Evolutionary conservation across 2,113 vertebrate genomes (phyloP).

Genomic region (Psilopogon haemacephalus): DNA sequence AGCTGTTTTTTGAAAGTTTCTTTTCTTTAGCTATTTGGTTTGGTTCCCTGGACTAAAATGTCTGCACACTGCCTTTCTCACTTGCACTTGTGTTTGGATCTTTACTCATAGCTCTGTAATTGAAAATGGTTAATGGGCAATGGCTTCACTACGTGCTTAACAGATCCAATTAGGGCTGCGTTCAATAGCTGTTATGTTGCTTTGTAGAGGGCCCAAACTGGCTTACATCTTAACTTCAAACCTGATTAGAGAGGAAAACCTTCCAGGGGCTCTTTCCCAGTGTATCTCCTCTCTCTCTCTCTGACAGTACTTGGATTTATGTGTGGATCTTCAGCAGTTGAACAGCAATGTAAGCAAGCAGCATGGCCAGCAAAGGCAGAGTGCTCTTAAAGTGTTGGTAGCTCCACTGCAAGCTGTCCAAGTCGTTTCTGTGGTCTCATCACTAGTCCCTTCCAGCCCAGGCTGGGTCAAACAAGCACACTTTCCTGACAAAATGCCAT

Average conservation of each 20-base stretch:
- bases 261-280: neutral
- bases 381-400: neutral
- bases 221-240: constrained; percentile 21
- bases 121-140: neutral
- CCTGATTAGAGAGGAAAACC: neutral
- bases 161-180: neutral
- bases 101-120: neutral
- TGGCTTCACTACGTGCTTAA: neutral
- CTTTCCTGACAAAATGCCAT: fast-evolving
- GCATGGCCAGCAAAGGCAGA: neutral
- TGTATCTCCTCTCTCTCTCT: neutral
- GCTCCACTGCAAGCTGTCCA: fast-evolving
- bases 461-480: too few species aligned
- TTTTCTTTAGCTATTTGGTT: neutral
- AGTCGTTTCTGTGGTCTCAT: neutral
- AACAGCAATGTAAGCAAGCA: neutral
- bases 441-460: neutral
- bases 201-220: constrained; percentile 7
- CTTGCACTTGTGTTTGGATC: neutral
- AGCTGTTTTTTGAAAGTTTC: neutral
- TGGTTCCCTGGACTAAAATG: neutral
- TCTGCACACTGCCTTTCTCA: neutral
- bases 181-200: constrained; percentile 14
- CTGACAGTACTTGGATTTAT: neutral
- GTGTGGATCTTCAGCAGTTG: neutral